Base-by-base conservation (phyloP, 2,113 vertebrate species). In the Callospermophilus lateralis region DNA sequence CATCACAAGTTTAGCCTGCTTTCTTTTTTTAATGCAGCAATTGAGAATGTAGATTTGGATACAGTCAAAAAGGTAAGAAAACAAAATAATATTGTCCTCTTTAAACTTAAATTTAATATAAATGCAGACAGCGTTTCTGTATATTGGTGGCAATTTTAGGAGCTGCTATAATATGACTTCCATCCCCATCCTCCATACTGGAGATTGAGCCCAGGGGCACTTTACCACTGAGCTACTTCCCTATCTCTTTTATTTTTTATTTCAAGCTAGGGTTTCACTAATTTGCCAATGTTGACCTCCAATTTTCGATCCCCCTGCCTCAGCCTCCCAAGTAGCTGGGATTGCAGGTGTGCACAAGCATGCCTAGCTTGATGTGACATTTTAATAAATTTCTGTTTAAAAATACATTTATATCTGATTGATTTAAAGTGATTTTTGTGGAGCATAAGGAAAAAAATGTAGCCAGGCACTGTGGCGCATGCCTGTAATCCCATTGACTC, bases 21-120 rank as follows among this genome's bases (percentile, higher is more conserved):
- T 63, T 96, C 96, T 79, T 85, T 96, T 97, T 39, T 90, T 65
- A 61, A 95, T 94, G 1, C 93, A 99, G 99, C 99, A 0, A 98
- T 99, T 97, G 98, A 99, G 96, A 99, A 97, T 97, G 98, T 98
- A 98, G 99, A 99, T 91, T 58, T 99, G 45, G 96, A 55, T 70
- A 61, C 97, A 1, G 98, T 99, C 93, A 99, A 99, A 96, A 98
- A 99, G 98, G 99, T 99, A 98, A 98, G 96, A 79, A 94, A 90
- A 73, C 39, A 74, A 95, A 72, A 45, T 65, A 45, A n/a, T 45
- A 42, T 53, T 83, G 34, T n/a, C 37, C 32, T 92, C 39, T 91
- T 76, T 84, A 92, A 95, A 39, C 74, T 68, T 63, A 78, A 1
- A 37, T 79, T 94, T 81, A 84, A 22, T 93, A 1, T 53, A 37